These are phyloP conservation scores for Trichosurus vulpecula DNA, from an alignment of 2,797 vertebrate genomes.

Conservation along the genomic window DNA sequence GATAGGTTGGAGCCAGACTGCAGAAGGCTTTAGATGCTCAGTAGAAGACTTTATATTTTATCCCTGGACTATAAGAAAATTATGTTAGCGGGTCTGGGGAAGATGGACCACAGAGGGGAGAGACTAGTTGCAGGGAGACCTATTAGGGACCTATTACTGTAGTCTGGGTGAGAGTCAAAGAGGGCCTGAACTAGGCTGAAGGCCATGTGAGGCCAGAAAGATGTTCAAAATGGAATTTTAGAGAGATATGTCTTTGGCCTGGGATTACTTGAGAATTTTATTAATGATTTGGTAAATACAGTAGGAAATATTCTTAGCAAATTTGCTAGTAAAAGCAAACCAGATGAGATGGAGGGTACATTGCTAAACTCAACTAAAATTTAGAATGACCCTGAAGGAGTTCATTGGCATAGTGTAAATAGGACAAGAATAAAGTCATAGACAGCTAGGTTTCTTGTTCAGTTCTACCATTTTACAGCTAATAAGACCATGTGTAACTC, in stretches of 20 bases:
- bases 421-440: too few relatives aligned
- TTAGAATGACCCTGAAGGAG: too few relatives aligned
- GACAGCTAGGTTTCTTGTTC: too few relatives aligned
- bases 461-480: too few relatives aligned
- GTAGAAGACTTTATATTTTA: not conserved
- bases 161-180: not conserved
- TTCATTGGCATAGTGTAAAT: too few relatives aligned
- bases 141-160: not conserved
- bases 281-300: not conserved
- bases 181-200: not conserved
- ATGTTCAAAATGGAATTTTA: not conserved
- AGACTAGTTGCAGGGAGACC: not conserved
- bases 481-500: too few relatives aligned
- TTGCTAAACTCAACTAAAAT: not conserved
- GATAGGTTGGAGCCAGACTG: not conserved
- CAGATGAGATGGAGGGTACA: not conserved
- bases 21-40: not conserved
- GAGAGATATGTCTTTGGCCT: not conserved
- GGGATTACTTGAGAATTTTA: not conserved
- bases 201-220: not conserved
- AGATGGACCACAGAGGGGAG: not conserved
- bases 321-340: not conserved
- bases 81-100: not conserved
- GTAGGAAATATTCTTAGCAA: not conserved
- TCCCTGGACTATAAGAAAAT: not conserved